Conservation (phyloP, 2,113 vertebrate species). For the Aplodontia rufa region DNA sequence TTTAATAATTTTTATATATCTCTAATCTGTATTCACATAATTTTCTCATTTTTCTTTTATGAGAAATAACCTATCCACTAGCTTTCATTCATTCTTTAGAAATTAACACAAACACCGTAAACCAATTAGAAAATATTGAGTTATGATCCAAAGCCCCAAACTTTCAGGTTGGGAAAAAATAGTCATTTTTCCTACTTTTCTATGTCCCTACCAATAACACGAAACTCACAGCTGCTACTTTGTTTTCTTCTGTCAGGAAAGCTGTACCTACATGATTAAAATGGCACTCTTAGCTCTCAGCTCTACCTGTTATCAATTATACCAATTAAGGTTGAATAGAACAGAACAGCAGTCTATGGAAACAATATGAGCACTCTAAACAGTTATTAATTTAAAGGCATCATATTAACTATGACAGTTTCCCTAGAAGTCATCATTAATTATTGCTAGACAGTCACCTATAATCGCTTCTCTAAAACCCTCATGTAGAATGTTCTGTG, state of each 20-base stretch:
- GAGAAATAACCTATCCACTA: conserved; percentile 69
- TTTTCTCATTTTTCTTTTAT: conserved; percentile 53
- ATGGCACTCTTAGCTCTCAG: conserved; percentile 60
- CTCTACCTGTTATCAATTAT: conserved; percentile 83
- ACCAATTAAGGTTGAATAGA: conserved; percentile 84
- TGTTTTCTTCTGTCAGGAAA: conserved; percentile 81
- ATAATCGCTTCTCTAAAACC: conserved; percentile 39
- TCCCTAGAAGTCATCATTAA: conserved; percentile 65
- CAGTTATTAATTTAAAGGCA: conserved; percentile 75
- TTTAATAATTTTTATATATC: neutral
- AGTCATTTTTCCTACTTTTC: conserved; percentile 73
- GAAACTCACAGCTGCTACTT: conserved; percentile 78
- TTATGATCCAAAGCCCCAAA: conserved; percentile 45
- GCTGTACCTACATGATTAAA: conserved; percentile 81
- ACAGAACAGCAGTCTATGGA: conserved; percentile 70
- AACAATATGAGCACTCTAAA: conserved; percentile 75
- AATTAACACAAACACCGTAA: conserved; percentile 57
- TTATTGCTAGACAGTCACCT: conserved; percentile 65
- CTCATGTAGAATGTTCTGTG: neutral
- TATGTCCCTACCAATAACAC: conserved; percentile 74
- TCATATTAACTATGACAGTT: conserved; percentile 68
- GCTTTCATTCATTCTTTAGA: conserved; percentile 71
- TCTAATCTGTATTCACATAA: conserved; percentile 45
- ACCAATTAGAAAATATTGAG: conserved; percentile 66
- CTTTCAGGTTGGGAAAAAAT: conserved; percentile 49